A percentile compares a stretch with the other conserved stretches of the same genome.
Conservation (phyloP, 2,113 vertebrate genomes). For the Vidua macroura region DNA sequence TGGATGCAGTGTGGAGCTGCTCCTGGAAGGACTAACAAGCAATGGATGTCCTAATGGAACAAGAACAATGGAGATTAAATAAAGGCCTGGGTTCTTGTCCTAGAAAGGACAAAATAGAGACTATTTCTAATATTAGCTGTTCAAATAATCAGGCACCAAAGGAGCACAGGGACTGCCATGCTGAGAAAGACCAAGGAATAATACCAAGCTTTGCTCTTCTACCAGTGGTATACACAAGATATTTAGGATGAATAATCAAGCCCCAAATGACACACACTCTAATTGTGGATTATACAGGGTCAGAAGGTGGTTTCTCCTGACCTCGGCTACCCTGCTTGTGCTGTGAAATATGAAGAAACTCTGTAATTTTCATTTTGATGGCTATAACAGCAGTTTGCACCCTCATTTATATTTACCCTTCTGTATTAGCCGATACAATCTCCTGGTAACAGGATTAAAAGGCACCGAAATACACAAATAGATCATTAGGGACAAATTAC, state of each 20-base stretch:
- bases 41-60: not conserved
- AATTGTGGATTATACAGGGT: not conserved
- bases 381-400: not conserved
- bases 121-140: not conserved
- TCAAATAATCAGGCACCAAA: not conserved
- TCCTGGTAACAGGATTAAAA: conserved; percentile 13
- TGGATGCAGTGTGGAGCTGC: not conserved
- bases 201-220: not conserved
- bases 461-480: not conserved
- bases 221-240: not conserved
- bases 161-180: not conserved
- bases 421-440: not conserved
- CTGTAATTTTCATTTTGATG: not conserved
- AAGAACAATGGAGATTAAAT: not conserved
- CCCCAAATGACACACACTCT: not conserved
- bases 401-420: not conserved
- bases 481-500: conserved; percentile 3
- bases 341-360: not conserved
- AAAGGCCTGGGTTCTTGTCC: not conserved
- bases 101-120: not conserved
- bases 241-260: not conserved
- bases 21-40: not conserved
- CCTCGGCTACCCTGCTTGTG: rapidly evolving
- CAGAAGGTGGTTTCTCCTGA: not conserved
- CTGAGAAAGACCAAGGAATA: not conserved